Evolutionary conservation across 2,888 invertebrate genomes (phyloP).

Genomic region (Acronicta aceris): DNA sequence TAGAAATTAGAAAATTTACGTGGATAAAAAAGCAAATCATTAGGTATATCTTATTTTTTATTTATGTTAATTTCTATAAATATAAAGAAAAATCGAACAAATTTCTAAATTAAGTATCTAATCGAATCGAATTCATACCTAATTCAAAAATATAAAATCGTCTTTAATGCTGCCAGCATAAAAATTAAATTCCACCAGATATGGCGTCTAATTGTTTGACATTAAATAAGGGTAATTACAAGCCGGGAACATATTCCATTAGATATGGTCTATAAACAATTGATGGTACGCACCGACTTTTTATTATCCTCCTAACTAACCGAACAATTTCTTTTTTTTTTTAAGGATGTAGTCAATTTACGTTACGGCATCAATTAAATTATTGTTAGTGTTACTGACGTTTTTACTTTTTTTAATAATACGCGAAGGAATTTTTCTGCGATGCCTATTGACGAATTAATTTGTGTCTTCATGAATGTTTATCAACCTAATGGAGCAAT

Average conservation of each 20-base stretch:
- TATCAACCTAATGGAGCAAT: neutral
- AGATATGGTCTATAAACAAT: constrained; percentile 56
- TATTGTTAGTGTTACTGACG: constrained; percentile 12
- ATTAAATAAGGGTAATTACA: constrained; percentile 54
- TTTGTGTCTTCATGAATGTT: neutral
- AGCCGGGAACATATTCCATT: constrained; percentile 44
- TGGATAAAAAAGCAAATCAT: no score
- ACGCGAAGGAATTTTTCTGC: constrained; percentile 8
- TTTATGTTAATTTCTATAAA: no score
- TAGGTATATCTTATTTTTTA: no score
- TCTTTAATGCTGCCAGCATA: constrained; percentile 35
- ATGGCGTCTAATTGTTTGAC: constrained; percentile 64
- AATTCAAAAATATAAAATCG: constrained; percentile 24
- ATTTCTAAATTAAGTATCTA: no score
- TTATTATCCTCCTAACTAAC: constrained; percentile 46
- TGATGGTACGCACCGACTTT: constrained; percentile 47
- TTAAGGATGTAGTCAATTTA: constrained; percentile 38
- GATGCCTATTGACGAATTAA: neutral
- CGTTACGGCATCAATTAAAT: constrained; percentile 26
- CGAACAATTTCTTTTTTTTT: constrained; percentile 35
- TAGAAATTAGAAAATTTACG: no score
- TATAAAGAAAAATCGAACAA: no score
- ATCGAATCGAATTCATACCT: no score
- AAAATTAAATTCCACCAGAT: constrained; percentile 40
- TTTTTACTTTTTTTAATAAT: constrained; percentile 9